Evolutionary conservation across 92 coral and sea anemone species (phyloP), one percentile per base, ranked within the genome.

Genomic region (Galaxea fascicularis): DNA sequence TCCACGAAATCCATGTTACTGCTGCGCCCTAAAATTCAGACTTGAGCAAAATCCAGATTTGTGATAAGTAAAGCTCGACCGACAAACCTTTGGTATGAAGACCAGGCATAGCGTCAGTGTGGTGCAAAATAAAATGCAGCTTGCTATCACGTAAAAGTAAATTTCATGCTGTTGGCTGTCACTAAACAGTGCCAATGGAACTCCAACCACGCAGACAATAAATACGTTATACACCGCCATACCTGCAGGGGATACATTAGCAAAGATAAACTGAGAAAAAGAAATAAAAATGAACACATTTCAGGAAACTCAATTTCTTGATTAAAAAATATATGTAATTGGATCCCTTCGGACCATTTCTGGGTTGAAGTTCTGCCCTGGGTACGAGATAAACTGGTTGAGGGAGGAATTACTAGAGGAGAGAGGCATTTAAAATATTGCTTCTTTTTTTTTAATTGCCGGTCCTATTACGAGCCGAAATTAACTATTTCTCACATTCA

Each of bases 221-320:
- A 88, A 92, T 21, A 93, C 94, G 31, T 91, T 93, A 71, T 93
- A 93, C 74, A 93, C 96, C 28, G 96, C 96, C 87, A 93, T 57
- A 41, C 96, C 96, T 93, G 51, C 7, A 12, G 21, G 15, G 21
- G 35, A 11, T 35, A 71, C 8, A 58, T 21, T 21, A 39, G 15
- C 27, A 65, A 27, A 18, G 6, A 5, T 8, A 30, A 30, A 7
- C 10, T 47, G n/a, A 12, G 18, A 54, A 54, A 4, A 54, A 11
- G n/a, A n/a, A n/a, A n/a, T n/a, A n/a, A n/a, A n/a, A n/a, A n/a
- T n/a, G n/a, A n/a, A n/a, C n/a, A n/a, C n/a, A n/a, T n/a, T n/a
- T n/a, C n/a, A n/a, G n/a, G n/a, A n/a, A n/a, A n/a, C n/a, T n/a
- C n/a, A n/a, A n/a, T n/a, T n/a, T n/a, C n/a, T n/a, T n/a, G n/a